phyloP scores from a whole-genome alignment of 2,888 invertebrate genomes.

The Erannis defoliaria region DNA sequence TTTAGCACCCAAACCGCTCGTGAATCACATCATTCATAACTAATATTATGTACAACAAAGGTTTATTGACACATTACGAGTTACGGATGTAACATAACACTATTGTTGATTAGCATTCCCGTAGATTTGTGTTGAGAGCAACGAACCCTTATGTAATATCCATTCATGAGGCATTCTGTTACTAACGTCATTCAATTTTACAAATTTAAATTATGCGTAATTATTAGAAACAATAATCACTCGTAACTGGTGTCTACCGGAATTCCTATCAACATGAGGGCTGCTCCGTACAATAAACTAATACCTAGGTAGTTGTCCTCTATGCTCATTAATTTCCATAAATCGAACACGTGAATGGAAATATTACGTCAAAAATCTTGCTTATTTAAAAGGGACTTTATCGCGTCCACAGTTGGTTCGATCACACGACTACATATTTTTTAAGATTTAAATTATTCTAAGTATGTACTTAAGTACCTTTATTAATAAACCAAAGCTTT shows the following conservation, averaged over 20 bases:
- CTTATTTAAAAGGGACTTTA: too few species aligned
- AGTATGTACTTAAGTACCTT: too few species aligned
- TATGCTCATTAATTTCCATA: neutral
- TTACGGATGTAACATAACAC: slow-evolving; percentile 50
- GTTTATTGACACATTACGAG: slow-evolving; percentile 54
- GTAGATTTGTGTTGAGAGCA: slow-evolving; percentile 41
- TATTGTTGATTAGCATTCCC: slow-evolving; percentile 48
- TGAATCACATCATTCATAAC: slow-evolving; percentile 53
- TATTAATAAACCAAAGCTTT: too few species aligned
- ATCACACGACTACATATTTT: too few species aligned
- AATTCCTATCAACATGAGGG: slow-evolving; percentile 9
- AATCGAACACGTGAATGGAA: neutral
- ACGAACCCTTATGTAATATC: slow-evolving; percentile 45
- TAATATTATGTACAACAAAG: slow-evolving; percentile 36
- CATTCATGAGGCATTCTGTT: slow-evolving; percentile 29
- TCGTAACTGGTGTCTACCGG: slow-evolving; percentile 15
- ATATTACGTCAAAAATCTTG: too few species aligned
- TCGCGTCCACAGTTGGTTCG: too few species aligned
- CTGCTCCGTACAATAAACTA: slow-evolving; percentile 6
- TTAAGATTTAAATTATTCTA: too few species aligned
- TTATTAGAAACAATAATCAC: slow-evolving; percentile 16
- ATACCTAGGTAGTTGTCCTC: neutral
- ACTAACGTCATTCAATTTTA: slow-evolving; percentile 26
- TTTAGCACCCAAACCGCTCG: slow-evolving; percentile 5
- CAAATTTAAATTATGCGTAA: slow-evolving; percentile 29